Evolutionary conservation across 2,888 invertebrate genomes (phyloP).

Genomic region (Chesias legatella): DNA sequence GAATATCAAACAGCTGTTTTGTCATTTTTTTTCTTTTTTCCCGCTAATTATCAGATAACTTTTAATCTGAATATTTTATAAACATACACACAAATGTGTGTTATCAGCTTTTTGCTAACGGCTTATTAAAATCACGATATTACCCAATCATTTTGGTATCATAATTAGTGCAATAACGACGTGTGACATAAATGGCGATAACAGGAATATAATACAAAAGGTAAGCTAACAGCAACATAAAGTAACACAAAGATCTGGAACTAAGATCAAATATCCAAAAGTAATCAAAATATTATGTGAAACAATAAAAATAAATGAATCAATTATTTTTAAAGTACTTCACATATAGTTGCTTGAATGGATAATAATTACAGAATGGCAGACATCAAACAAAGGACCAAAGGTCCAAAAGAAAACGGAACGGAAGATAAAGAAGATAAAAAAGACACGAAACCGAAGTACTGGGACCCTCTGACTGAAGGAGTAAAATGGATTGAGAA

Average conservation of each 20-base stretch:
- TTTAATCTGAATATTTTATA: conserved; percentile 4
- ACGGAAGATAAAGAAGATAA: conserved; percentile 9
- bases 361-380: conserved; percentile 23
- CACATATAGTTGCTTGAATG: no score
- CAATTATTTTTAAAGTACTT: no score
- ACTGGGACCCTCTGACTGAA: conserved; percentile 77
- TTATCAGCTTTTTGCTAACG: conserved; percentile 2
- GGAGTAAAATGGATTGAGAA: conserved; percentile 83
- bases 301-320: no score
- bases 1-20: no score
- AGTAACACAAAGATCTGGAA: no score
- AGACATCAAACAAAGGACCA: conserved; percentile 35
- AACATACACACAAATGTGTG: no score
- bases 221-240: conserved; percentile 16
- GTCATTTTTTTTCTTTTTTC: neutral
- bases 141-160: conserved; percentile 37
- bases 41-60: conserved; percentile 9
- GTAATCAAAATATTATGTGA: no score
- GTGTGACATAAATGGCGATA: conserved; percentile 28
- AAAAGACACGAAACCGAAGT: conserved; percentile 35
- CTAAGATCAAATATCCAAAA: no score
- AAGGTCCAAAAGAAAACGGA: conserved; percentile 16
- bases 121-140: conserved; percentile 17
- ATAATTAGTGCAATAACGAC: conserved; percentile 44
- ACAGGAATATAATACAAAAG: conserved; percentile 18